Percentiles rank a stretch among this genome's conserved stretches.
phyloP scores from a whole-genome alignment of 92 coral and sea anemone genomes.

The Isaurus tuberculatus region DNA sequence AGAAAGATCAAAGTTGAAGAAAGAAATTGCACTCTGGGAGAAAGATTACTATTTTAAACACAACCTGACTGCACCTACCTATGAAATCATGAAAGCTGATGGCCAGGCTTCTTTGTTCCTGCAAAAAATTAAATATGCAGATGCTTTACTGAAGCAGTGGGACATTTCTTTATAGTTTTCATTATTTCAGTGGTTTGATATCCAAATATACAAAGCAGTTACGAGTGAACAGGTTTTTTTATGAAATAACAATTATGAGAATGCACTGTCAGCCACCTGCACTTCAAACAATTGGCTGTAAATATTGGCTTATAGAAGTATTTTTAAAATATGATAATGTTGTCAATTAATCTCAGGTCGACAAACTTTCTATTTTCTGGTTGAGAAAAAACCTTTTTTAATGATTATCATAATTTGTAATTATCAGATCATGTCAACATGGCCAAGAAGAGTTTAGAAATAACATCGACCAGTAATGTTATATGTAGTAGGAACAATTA shows the following conservation, averaged over 20 bases:
- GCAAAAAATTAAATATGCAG: conserved; percentile 36
- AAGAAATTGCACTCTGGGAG: conserved; percentile 27
- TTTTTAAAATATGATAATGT: conserved; percentile 15
- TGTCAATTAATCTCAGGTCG: conserved; percentile 25
- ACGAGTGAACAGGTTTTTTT: conserved; percentile 19
- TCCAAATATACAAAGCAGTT: background rate
- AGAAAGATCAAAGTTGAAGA: conserved; percentile 43
- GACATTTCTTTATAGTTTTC: conserved; percentile 10
- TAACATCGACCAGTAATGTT: background rate
- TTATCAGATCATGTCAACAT: background rate
- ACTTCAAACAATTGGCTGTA: background rate
- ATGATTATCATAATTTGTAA: background rate
- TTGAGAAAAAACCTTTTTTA: conserved; percentile 10
- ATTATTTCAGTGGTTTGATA: conserved; percentile 15
- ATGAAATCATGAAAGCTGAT: conserved; percentile 11
- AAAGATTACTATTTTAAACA: conserved; percentile 16
- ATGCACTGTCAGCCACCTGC: conserved; percentile 7
- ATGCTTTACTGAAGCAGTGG: conserved; percentile 15
- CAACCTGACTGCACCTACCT: conserved; percentile 41
- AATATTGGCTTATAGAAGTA: conserved; percentile 14
- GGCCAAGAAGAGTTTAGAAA: background rate
- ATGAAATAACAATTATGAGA: conserved; percentile 8
- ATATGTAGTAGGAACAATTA: too few species aligned
- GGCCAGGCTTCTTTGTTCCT: conserved; percentile 18
- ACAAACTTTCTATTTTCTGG: conserved; percentile 2